Conservation (phyloP, 2,888 invertebrate species). For the Cenopis cana region DNA sequence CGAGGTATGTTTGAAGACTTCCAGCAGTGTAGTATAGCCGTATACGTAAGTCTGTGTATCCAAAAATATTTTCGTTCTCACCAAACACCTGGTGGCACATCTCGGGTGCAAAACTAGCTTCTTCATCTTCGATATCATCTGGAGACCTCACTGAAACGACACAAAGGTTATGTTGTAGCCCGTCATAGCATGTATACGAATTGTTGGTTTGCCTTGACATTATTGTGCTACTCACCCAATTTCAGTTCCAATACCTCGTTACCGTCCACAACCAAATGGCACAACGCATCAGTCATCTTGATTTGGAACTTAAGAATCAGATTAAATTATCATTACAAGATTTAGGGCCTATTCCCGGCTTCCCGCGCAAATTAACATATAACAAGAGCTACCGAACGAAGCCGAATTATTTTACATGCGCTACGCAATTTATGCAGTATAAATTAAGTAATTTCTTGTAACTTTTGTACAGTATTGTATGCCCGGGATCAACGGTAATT, state of each 20-base stretch:
- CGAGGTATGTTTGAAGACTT: slow-evolving; percentile 91
- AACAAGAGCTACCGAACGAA: slow-evolving; percentile 25
- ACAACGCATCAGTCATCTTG: slow-evolving; percentile 79
- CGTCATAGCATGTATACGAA: neutral
- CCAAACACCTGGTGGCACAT: slow-evolving; percentile 98
- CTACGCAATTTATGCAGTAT: neutral
- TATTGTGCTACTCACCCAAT: slow-evolving; percentile 68
- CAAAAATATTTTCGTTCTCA: slow-evolving; percentile 96
- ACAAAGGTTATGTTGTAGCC: slow-evolving; percentile 31
- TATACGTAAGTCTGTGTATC: slow-evolving; percentile 93
- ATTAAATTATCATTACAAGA: slow-evolving; percentile 41
- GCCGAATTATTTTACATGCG: slow-evolving; percentile 2
- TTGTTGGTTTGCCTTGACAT: slow-evolving; percentile 14
- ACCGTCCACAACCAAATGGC: slow-evolving; percentile 83
- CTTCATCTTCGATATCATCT: slow-evolving; percentile 88
- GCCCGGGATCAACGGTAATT: slow-evolving; percentile 15
- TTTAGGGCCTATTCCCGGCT: slow-evolving; percentile 50
- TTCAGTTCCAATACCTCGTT: slow-evolving; percentile 85
- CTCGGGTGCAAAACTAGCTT: slow-evolving; percentile 89
- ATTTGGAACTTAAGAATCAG: slow-evolving; percentile 29
- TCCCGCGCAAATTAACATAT: slow-evolving; percentile 59
- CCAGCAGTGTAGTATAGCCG: slow-evolving; percentile 93
- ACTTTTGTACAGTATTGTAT: neutral
- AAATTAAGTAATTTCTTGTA: neutral
- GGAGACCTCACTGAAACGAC: slow-evolving; percentile 83